These are phyloP conservation scores for Archips crataeganus DNA, from an alignment of 2,888 invertebrate species.

Conservation along the genomic window DNA sequence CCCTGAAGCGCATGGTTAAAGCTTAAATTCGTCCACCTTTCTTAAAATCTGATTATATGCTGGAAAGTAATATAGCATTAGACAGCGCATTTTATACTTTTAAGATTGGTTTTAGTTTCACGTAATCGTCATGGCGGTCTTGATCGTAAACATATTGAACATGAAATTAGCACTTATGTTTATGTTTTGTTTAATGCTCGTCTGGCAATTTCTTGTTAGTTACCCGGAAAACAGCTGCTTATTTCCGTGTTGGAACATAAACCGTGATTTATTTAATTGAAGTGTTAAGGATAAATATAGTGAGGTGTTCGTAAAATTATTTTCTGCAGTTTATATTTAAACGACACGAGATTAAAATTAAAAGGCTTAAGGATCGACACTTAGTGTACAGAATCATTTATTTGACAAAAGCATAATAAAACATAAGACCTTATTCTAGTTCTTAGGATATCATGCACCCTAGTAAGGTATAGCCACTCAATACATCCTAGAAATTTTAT, in stretches of 20 bases:
- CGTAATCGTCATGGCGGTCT: constrained; percentile 26
- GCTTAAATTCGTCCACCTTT: background rate
- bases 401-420: no score
- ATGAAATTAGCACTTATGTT: constrained; percentile 1
- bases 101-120: constrained; percentile 7
- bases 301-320: background rate
- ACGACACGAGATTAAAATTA: background rate
- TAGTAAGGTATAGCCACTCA: background rate
- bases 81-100: constrained; percentile 20
- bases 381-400: no score
- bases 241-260: background rate
- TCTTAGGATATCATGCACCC: no score
- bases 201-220: constrained; percentile 5
- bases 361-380: background rate
- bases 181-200: background rate
- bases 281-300: background rate
- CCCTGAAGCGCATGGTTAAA: background rate
- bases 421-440: no score
- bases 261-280: constrained; percentile 6
- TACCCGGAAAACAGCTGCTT: background rate
- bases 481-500: background rate
- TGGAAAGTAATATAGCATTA: background rate
- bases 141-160: constrained; percentile 4
- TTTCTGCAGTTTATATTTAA: background rate
- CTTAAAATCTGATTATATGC: constrained; percentile 1